phyloP scores from a whole-genome alignment of 2,113 vertebrate genomes.

The Chunga burmeisteri region DNA sequence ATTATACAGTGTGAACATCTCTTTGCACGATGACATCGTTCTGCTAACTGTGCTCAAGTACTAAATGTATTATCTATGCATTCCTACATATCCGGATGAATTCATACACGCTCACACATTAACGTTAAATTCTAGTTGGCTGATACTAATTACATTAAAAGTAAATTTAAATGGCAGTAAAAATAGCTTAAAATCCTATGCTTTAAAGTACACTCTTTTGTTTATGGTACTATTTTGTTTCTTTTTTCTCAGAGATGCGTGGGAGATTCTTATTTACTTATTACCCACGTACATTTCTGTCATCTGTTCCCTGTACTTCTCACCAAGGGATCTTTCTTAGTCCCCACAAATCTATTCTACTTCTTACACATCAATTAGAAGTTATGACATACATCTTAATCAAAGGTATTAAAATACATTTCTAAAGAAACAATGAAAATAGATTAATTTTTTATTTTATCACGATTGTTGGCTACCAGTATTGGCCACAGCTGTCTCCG shows the following conservation, averaged over 20 bases:
- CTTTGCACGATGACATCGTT: neutral
- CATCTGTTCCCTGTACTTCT: neutral
- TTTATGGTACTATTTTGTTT: neutral
- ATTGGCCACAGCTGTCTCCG: neutral
- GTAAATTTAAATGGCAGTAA: neutral
- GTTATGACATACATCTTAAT: neutral
- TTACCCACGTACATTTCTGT: neutral
- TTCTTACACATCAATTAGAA: neutral
- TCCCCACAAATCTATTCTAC: neutral
- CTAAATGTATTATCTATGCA: neutral
- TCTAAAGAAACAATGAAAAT: neutral
- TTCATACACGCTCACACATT: neutral
- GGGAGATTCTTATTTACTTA: conserved; percentile 5
- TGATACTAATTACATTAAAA: neutral
- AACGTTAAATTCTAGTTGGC: neutral
- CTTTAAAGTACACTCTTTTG: neutral
- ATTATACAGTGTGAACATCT: conserved; percentile 23
- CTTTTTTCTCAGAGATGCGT: neutral
- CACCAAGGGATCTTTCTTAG: neutral
- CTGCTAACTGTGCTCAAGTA: neutral
- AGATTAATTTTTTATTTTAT: neutral
- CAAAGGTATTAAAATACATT: neutral
- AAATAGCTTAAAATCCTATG: neutral
- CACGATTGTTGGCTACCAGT: neutral
- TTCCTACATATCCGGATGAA: neutral